Evolutionary conservation across 2,113 vertebrate genomes (phyloP), one percentile per base, ranked within the genome.

Genomic region (Pterocles burchelli): DNA sequence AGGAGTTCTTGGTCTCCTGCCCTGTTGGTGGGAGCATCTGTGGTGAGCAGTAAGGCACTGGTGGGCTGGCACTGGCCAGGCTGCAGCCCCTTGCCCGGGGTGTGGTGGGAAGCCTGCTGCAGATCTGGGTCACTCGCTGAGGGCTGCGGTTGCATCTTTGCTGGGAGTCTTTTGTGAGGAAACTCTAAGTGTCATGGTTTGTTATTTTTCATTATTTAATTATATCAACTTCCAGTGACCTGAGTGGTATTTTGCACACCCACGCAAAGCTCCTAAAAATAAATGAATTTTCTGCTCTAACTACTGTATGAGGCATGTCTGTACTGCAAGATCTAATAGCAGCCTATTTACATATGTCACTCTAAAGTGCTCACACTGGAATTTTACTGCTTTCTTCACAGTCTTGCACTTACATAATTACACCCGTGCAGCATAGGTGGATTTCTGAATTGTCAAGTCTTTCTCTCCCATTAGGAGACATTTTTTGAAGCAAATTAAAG

Each of bases 301-400:
- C 45, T 68, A 13, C 21, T 54, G 20, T 83, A 21, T 21, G 46
- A 66, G 91, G 48, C 63, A 6, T 29, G 73, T 75, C 88, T 78
- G 76, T 43, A 43, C 82, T 17, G 54, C 48, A 26, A 85, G 79
- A 63, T 51, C 61, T 22, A 93, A 93, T 28, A 73, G 38, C 79
- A 91, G 48, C 54, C 57, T 96, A 59, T 86, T 96, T 96, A 67
- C 71, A 78, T 87, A 83, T 92, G 93, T 92, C 88, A 28, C 61
- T 95, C 61, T 75, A 57, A 88, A 96, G 75, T 43, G 28, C 85
- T 97, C 28, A 72, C 21, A 2, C 11, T 17, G 72, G 95, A 90
- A 89, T 94, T 97, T 97, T 94, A 90, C 80, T 92, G 88, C 93
- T 97, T 96, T 97, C 89, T 96, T 97, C 96, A 89, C 80, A 96